Evolutionary conservation across 2,888 invertebrate genomes (phyloP), one percentile per base, ranked within the genome.

Genomic region (Teinopalpus imperialis): DNA sequence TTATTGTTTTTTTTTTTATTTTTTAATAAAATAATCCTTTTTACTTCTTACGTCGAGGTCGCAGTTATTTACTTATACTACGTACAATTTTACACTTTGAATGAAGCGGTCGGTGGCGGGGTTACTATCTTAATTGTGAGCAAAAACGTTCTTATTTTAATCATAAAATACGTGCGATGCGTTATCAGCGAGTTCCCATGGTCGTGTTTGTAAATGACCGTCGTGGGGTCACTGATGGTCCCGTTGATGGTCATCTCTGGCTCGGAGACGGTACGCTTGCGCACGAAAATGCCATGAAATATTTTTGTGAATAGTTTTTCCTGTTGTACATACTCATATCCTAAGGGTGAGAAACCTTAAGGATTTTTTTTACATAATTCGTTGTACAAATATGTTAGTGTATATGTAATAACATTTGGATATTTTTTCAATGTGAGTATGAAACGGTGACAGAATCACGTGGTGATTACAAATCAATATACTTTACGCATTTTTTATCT

Each of bases 181-280:
- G 72, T 64, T 86, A 86, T 86, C 86, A 61, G 42, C 8, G 23
- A 56, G 81, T 86, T 86, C 87, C 85, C 87, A 87, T 76, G 82
- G 77, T 67, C 77, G 81, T 71, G 81, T 74, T 76, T 75, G 70
- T 74, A 76, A 81, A 76, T 82, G 86, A 81, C 82, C 82, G 82
- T 66, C 69, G 66, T 59, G 74, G 67, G 83, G 81, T 81, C 81
- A 67, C 65, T 56, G 80, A 81, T 80, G 77, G 66, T 62, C 69
- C 59, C 56, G 52, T 60, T 66, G 85, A 85, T 86, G 86, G 85
- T 81, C 86, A 87, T 81, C 82, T 63, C 72, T 55, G 68, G 63
- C 62, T 66, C 63, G 63, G 51, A 56, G 62, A 52, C 52, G 54
- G 60, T 57, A 63, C 59, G 51, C 32, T 53, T 42, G 43, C 32